Base-by-base conservation (phyloP, 2,888 invertebrate genomes). In the Trachelus stipa region DNA sequence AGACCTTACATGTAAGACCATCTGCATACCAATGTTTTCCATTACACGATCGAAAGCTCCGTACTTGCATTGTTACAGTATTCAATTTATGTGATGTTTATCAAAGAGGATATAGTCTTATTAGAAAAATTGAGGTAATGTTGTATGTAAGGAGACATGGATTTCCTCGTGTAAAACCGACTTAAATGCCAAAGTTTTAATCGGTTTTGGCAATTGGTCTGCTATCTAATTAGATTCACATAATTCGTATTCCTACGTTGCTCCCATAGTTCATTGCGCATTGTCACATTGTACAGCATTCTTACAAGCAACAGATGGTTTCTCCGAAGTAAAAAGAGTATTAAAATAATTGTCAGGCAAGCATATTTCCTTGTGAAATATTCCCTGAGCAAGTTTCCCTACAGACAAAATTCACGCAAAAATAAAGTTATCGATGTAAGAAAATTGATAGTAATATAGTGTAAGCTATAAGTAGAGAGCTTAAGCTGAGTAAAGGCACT, bases 321-420 rank as follows among this genome's bases (percentile, higher is more conserved):
- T 56, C 9, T 23, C 23, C 56, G 23, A 23, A 56, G 1, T 56
- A 56, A 56, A 23, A 56, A 56, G 56, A 56, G 56, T 56, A 56
- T 23, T 56, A 56, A 23, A 23, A 9, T 56, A 56, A 23, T 56
- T 56, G 23, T 56, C 56, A 56, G 56, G 56, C 23, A 56, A 56
- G 9, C 56, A 56, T 56, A 56, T 56, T 56, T 56, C 56, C 56
- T 56, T 23, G 56, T 15, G 56, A 56, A 56, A 56, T 56, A 56
- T 56, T 30, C 34, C 71, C 71, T 31, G 34, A 71, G 34, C 71
- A 71, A 33, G 71, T 71, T 71, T 71, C 34, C 71, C 34, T 71
- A 71, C 71, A 34, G 34, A 34, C 12, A 71, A 71, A 71, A 71
- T 71, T 71, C 33, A 71, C 71, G 71, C 31, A 34, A 71, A 71